Evolutionary conservation across 2,888 invertebrate genomes (phyloP).

Genomic region (Xylota segnis): DNA sequence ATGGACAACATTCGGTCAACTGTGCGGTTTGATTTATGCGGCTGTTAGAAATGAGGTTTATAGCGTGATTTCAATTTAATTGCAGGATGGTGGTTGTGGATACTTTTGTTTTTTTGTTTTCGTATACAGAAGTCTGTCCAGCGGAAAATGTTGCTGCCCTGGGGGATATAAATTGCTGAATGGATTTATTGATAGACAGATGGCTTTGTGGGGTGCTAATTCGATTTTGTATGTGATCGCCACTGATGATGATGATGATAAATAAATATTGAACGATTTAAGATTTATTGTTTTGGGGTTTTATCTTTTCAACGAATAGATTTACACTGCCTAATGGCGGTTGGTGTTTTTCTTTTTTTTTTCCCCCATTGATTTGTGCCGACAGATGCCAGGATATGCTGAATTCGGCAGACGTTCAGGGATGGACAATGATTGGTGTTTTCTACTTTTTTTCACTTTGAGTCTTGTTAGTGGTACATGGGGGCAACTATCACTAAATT

Average conservation of each 20-base stretch:
- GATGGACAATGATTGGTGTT: too few relatives aligned
- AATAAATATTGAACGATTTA: conserved; percentile 63
- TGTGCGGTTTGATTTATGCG: conserved; percentile 63
- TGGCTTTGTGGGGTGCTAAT: conserved; percentile 53
- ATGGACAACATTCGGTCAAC: conserved; percentile 52
- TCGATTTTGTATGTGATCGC: conserved; percentile 33
- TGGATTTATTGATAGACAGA: conserved; percentile 58
- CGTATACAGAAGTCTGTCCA: conserved; percentile 2
- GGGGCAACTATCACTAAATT: too few relatives aligned
- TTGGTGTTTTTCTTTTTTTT: background rate
- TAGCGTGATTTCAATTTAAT: conserved; percentile 69
- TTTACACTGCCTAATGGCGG: conserved; percentile 9
- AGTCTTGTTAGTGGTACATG: too few relatives aligned
- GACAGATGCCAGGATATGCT: background rate
- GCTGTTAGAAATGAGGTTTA: conserved; percentile 62
- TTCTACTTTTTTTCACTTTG: too few relatives aligned
- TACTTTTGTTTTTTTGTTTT: conserved; percentile 10
- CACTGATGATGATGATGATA: conserved; percentile 38
- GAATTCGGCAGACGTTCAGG: too few relatives aligned
- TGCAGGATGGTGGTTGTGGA: conserved; percentile 41
- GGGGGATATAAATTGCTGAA: conserved; percentile 46
- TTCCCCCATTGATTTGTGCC: background rate
- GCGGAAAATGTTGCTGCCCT: background rate
- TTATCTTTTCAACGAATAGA: conserved; percentile 41
- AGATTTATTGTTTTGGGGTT: conserved; percentile 54